Conservation (phyloP, 2,113 vertebrate genomes). For the Trichomycterus rosablanca region DNA sequence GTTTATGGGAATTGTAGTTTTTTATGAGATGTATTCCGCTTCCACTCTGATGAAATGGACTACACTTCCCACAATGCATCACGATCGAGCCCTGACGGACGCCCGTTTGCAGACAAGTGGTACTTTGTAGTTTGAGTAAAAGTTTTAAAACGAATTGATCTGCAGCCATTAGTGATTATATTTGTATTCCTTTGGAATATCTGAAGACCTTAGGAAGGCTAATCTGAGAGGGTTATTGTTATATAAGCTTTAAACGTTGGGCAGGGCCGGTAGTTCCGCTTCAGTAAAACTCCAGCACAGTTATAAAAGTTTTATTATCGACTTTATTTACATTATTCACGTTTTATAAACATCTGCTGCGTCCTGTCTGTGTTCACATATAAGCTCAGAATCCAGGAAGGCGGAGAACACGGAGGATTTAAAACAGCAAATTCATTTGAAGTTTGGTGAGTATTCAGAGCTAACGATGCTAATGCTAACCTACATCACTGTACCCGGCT, state of each 20-base stretch:
- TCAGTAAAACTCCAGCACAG: no score
- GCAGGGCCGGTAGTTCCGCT: conserved; percentile 53
- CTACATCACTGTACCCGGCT: no score
- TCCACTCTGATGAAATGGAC: not conserved
- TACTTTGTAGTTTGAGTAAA: not conserved
- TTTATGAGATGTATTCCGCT: not conserved
- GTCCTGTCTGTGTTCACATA: no score
- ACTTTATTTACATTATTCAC: conserved; percentile 4
- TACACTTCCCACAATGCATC: conserved; percentile 33
- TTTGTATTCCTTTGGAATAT: no score
- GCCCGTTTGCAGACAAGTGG: not conserved
- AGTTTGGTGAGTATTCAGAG: conserved; percentile 38
- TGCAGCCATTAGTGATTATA: no score
- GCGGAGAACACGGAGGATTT: not conserved
- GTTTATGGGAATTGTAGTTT: conserved; percentile 33
- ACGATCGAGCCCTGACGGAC: not conserved
- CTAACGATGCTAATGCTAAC: conserved; percentile 31
- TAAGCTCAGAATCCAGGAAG: no score
- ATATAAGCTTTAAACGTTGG: conserved; percentile 21
- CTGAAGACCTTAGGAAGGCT: no score
- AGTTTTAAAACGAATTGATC: not conserved
- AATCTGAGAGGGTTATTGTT: no score
- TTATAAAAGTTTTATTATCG: no score
- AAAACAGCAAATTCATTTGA: conserved; percentile 19
- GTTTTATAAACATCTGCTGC: no score